Evolutionary conservation across 2,797 vertebrate species (phyloP).

Genomic region (Melanitta fusca): DNA sequence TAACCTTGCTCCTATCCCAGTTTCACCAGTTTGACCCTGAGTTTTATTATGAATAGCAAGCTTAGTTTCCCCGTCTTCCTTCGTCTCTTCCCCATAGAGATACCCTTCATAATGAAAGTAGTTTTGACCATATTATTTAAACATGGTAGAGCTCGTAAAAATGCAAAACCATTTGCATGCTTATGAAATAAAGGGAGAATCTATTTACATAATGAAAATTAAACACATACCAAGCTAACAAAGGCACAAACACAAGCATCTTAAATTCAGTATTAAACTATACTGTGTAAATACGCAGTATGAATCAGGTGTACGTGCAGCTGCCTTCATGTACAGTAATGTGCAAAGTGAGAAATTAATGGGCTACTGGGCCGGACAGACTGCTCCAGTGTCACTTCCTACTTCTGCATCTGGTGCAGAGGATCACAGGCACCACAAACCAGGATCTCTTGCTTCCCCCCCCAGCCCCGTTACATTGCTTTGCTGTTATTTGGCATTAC

Average conservation of each 20-base stretch:
- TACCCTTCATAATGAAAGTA: background rate
- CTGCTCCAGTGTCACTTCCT: background rate
- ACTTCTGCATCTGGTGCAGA: background rate
- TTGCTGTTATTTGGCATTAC: background rate
- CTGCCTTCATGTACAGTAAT: background rate
- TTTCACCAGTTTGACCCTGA: background rate
- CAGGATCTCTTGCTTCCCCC: background rate
- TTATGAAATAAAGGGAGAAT: constrained; percentile 24
- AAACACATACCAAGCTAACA: background rate
- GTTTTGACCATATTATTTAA: background rate
- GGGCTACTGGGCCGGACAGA: background rate
- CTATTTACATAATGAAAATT: constrained; percentile 29
- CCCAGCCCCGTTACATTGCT: background rate
- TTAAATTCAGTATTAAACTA: background rate
- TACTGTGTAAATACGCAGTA: background rate
- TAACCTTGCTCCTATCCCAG: background rate
- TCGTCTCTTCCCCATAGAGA: background rate
- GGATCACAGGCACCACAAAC: background rate
- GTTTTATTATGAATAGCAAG: background rate
- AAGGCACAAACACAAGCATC: background rate
- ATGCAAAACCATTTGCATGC: constrained; percentile 43
- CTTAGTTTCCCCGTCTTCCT: background rate
- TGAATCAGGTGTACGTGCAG: background rate
- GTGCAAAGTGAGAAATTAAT: background rate
- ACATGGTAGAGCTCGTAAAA: background rate